Percentiles rank a stretch among this genome's conserved stretches.
phyloP scores from a whole-genome alignment of 2,113 vertebrate species.

The Microtus oregoni region DNA sequence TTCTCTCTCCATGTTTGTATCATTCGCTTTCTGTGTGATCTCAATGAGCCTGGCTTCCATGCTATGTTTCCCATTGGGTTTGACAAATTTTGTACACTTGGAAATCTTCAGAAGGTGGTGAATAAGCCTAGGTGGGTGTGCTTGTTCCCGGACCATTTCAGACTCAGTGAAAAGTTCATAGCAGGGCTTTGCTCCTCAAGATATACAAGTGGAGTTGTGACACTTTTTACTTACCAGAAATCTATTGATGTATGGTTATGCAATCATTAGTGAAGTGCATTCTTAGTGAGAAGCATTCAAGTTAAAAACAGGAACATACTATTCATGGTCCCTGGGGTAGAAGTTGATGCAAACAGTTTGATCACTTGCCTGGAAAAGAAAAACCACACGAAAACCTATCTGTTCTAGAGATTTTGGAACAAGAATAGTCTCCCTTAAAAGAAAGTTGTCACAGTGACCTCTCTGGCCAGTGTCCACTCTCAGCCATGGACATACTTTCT shows the following conservation, averaged over 20 bases:
- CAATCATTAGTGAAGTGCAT: background rate
- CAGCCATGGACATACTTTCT: too few relatives aligned
- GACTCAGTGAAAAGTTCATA: background rate
- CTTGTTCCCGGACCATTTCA: background rate
- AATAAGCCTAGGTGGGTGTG: fast-evolving
- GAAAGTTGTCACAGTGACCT: too few relatives aligned
- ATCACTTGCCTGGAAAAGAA: too few relatives aligned
- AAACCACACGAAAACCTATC: too few relatives aligned
- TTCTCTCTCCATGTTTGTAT: background rate
- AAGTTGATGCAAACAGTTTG: too few relatives aligned
- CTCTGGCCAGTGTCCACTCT: too few relatives aligned
- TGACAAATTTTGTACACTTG: background rate
- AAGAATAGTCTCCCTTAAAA: too few relatives aligned
- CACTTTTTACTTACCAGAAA: background rate
- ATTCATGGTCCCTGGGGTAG: too few relatives aligned
- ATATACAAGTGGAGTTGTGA: background rate
- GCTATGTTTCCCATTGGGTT: background rate
- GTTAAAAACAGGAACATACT: too few relatives aligned
- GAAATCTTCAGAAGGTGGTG: background rate
- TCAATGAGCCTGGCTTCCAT: background rate
- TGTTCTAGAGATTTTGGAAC: too few relatives aligned
- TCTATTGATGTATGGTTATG: background rate
- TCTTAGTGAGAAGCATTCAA: background rate
- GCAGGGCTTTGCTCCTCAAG: too few relatives aligned
- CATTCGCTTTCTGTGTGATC: background rate